A percentile compares a stretch with the other conserved stretches of the same genome.
Evolutionary conservation across 1,140 invertebrate species (phyloP).

Genomic region (Zaprionus ornatus): DNA sequence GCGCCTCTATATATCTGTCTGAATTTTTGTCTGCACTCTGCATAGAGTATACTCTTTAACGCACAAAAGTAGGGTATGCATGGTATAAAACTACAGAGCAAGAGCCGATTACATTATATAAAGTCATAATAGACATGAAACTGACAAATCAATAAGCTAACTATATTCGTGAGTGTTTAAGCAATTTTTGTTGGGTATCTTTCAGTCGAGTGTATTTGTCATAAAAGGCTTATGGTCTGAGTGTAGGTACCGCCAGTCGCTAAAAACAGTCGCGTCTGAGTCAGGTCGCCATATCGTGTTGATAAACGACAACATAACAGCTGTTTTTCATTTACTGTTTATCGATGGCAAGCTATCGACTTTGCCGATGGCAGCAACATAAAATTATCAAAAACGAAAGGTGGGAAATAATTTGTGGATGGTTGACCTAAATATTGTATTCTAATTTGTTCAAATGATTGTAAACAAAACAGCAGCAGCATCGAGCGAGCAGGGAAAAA

Average conservation of each 20-base stretch:
- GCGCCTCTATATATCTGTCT: not conserved
- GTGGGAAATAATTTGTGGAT: not conserved
- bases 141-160: not conserved
- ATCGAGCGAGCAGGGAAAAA: not conserved
- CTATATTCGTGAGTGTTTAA: not conserved
- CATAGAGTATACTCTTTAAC: not conserved
- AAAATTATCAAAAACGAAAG: not conserved
- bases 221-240: not conserved
- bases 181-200: not conserved
- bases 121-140: not conserved
- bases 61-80: not conserved
- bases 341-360: slow-evolving; percentile 1
- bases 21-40: not conserved
- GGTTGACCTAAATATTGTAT: not conserved
- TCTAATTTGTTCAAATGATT: not conserved
- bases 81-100: not conserved
- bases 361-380: not conserved
- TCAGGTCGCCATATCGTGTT: not conserved
- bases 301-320: not conserved
- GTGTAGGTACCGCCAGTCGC: not conserved
- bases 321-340: not conserved
- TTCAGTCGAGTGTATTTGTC: not conserved
- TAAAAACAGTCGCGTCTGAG: slow-evolving; percentile 1
- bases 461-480: slow-evolving; percentile 3
- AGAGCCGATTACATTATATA: not conserved